Evolutionary conservation across 1,140 invertebrate genomes (phyloP), one percentile per base, ranked within the genome.

Genomic region (Phenacoccus solenopsis): DNA sequence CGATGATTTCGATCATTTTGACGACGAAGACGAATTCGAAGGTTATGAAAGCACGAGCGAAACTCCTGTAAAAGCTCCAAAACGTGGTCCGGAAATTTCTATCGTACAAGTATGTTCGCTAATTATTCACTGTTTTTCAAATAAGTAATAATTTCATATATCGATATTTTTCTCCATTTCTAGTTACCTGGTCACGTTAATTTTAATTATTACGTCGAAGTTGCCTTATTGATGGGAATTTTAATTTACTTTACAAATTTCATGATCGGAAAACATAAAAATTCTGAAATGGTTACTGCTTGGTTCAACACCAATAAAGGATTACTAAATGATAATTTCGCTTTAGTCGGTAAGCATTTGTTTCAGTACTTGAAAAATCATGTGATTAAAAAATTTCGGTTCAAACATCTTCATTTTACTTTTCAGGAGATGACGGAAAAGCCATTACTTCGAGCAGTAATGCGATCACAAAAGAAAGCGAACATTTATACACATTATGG

Each of bases 171-270:
- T 96, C 74, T 90, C 91, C 10, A 75, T 94, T 94, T 27, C 80
- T 93, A 67, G 91, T 92, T 80, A 82, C 95, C 30, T 84, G 90
- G 12, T 90, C 90, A 64, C 0, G 92, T 94, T 77, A 98, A 96
- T 96, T 93, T 98, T 74, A 95, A 91, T 72, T 98, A 96, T 79
- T 97, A 96, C 81, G 80, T 98, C 73, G 97, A 99, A 79, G 93
- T 96, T 76, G 77, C 98, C 9, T 91, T 98, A 85, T 82, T 97
- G 4, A 84, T 86, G 64, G 89, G 94, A 4, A 81, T 98, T 0
- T 77, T 92, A 16, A 86, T 96, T 0, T 99, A 99, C 78, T 94
- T 97, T 72, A 81, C 95, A 7, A 98, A 97, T 77, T 99, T 96
- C 77, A 84, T 94, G 56, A 84, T 89, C 24, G 97, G 97, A 1